These are phyloP conservation scores for Ophthalmolycus amberensis DNA, from an alignment of 2,113 vertebrate species.

Conservation along the genomic window DNA sequence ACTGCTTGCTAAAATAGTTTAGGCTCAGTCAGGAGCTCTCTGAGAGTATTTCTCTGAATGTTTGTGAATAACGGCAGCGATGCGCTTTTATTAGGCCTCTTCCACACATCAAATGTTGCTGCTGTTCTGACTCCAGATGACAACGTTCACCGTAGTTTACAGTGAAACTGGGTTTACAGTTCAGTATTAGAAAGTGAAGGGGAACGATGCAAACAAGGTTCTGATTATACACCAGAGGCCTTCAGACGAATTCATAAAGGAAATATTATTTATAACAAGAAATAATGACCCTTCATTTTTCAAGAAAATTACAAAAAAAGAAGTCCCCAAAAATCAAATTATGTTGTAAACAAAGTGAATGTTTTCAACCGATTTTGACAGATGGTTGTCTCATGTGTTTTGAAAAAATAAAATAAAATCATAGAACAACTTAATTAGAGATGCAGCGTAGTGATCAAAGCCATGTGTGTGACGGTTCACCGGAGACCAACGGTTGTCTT, in stretches of 20 bases:
- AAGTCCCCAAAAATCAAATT: not conserved
- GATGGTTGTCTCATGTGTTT: not conserved
- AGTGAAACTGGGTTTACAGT: no score
- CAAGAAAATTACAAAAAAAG: not conserved
- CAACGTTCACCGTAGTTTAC: no score
- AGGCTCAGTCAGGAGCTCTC: no score
- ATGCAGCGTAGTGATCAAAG: not conserved
- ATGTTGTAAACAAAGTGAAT: not conserved
- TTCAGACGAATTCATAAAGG: not conserved
- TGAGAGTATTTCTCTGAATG: no score
- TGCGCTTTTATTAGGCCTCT: no score
- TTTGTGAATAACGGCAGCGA: no score
- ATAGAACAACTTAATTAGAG: not conserved
- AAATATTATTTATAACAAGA: not conserved
- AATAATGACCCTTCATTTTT: not conserved
- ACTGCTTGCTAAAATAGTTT: no score
- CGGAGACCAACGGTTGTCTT: conserved; percentile 27
- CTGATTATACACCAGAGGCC: not conserved
- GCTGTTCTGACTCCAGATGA: no score
- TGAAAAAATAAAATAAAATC: not conserved
- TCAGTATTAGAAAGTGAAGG: not conserved
- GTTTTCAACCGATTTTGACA: not conserved
- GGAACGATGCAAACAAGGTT: not conserved
- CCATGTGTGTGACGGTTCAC: conserved; percentile 2
- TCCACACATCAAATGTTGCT: no score